These are phyloP conservation scores for Diglossa brunneiventris DNA, from an alignment of 2,113 vertebrate species.

Conservation along the genomic window DNA sequence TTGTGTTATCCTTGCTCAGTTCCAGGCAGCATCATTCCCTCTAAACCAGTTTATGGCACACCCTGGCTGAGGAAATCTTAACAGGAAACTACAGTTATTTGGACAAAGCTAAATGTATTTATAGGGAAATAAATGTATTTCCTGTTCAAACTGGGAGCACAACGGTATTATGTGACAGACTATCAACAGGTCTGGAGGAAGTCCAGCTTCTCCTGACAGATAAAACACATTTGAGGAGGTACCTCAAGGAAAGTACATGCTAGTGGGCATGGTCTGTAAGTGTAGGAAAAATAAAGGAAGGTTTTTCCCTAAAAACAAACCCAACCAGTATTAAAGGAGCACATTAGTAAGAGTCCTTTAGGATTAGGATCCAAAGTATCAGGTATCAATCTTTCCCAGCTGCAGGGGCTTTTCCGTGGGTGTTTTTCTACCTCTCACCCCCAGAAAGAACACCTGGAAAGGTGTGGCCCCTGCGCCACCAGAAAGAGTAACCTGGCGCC, in stretches of 20 bases:
- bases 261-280: not conserved
- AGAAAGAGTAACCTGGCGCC: not conserved
- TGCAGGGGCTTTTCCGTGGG: not conserved
- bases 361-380: not conserved
- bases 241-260: not conserved
- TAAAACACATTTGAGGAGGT: not conserved
- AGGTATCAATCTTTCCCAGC: not conserved
- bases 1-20: not conserved
- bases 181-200: not conserved
- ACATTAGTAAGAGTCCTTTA: not conserved
- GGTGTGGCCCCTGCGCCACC: not conserved
- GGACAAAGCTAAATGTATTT: not conserved
- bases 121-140: constrained; percentile 40
- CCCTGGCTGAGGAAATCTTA: not conserved
- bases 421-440: not conserved
- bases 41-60: constrained; percentile 15
- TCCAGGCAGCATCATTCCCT: constrained; percentile 4
- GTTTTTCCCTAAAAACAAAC: not conserved
- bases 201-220: not conserved
- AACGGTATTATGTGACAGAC: not conserved
- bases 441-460: not conserved
- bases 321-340: not conserved
- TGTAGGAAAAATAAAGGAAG: not conserved
- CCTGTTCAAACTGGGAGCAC: not conserved
- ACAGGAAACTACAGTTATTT: constrained; percentile 17